phyloP scores from a whole-genome alignment of 2,797 vertebrate species.

The Sebastes iracundus region DNA sequence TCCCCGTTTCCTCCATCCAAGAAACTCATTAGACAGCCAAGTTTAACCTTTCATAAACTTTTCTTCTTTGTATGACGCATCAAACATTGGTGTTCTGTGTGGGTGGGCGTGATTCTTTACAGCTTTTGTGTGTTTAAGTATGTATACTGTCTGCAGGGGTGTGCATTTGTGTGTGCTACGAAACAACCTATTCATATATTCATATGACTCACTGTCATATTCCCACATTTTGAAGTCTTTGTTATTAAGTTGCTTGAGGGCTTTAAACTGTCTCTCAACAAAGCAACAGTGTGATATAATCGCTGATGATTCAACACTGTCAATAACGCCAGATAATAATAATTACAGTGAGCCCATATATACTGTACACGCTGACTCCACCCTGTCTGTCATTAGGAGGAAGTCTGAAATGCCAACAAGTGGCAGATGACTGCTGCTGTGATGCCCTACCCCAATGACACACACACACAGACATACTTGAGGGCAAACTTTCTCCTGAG shows the following conservation, averaged over 20 bases:
- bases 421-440: constrained; percentile 37
- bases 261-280: background rate
- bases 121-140: background rate
- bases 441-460: constrained; percentile 31
- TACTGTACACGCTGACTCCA: background rate
- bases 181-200: background rate
- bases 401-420: constrained; percentile 33
- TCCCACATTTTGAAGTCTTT: background rate
- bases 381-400: constrained; percentile 17
- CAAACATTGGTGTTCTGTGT: background rate
- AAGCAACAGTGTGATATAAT: background rate
- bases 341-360: background rate
- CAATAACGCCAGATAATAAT: background rate
- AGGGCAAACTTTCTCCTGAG: constrained; percentile 43
- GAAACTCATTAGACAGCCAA: background rate
- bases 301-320: background rate
- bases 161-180: background rate
- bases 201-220: background rate
- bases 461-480: background rate
- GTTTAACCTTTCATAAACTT: background rate
- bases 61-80: background rate
- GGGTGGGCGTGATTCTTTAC: background rate
- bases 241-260: background rate
- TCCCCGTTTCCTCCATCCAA: background rate
- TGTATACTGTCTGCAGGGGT: background rate